Base-by-base conservation (phyloP, 2,797 vertebrate genomes). In the Anas bernieri region DNA sequence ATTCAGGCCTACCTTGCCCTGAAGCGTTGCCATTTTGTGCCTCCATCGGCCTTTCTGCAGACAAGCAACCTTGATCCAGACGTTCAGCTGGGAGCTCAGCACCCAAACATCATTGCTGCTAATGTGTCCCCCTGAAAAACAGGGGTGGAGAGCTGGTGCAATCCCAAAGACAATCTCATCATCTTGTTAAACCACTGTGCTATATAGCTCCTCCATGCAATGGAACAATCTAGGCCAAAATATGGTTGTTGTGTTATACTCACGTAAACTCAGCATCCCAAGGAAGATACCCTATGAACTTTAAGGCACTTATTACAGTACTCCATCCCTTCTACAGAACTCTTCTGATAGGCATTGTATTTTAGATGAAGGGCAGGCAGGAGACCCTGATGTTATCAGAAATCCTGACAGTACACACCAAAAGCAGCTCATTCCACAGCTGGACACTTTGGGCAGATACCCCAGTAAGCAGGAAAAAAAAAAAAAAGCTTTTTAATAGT, bases 21-120 rank as follows among this genome's bases (percentile, higher is more conserved):
- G 97, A 55, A 98, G 79, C 0, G 97, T 94, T 1, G 92, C 96
- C 98, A 98, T 98, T 94, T 97, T 98, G 95, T 98, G 98, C 63
- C 98, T 97, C 98, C 98, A 98, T 54, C 98, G 95, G 62, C 98
- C 98, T 69, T 97, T 97, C 77, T 94, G 96, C 86, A 98, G 74
- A 0, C 97, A 96, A n/a, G 98, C 98, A 11, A 98, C 98, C 35
- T 97, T 98, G 74, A 98, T 96, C 98, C 98, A 98, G 66, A 98
- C 97, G 0, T 98, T 98, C 76, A 98, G 88, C 80, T 97, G 97
- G 31, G 98, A 97, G 91, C 97, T 98, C 84, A 98, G 97, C 92
- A 98, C 94, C 98, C 98, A 98, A 17, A 98, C 97, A 3, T 98
- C 98, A 0, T 88, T 95, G 92, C 98, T 98, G 95, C 97, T 98